Evolutionary conservation across 1,140 invertebrate species (phyloP).

Genomic region (Drosophila azteca): DNA sequence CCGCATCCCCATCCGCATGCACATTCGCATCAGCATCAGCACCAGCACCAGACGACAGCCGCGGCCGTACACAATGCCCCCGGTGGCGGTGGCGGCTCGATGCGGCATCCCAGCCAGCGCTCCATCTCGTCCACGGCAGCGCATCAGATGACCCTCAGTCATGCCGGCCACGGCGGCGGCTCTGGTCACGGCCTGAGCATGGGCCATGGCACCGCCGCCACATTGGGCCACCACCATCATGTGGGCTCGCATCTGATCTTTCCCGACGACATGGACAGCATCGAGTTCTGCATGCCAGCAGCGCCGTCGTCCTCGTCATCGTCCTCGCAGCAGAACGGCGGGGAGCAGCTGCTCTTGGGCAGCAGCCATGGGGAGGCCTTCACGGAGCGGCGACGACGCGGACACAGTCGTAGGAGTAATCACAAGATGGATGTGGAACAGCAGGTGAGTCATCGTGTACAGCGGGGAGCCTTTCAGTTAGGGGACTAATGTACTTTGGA

Average conservation of each 20-base stretch:
- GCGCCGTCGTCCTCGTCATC: slow-evolving; percentile 60
- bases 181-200: slow-evolving; percentile 26
- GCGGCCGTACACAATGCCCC: slow-evolving; percentile 65
- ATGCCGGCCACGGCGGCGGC: slow-evolving; percentile 30
- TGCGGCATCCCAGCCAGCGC: slow-evolving; percentile 33
- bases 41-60: slow-evolving; percentile 50
- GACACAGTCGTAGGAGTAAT: slow-evolving; percentile 77
- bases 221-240: slow-evolving; percentile 50
- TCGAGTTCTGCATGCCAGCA: slow-evolving; percentile 79
- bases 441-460: slow-evolving; percentile 50
- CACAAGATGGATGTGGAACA: slow-evolving; percentile 82
- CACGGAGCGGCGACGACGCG: slow-evolving; percentile 71
- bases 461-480: too few species aligned
- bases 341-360: slow-evolving; percentile 66
- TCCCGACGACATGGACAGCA: slow-evolving; percentile 80
- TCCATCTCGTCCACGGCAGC: too few species aligned
- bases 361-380: slow-evolving; percentile 70
- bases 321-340: slow-evolving; percentile 57
- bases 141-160: slow-evolving; percentile 44
- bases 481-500: too few species aligned
- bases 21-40: slow-evolving; percentile 39
- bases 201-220: slow-evolving; percentile 51
- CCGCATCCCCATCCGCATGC: slow-evolving; percentile 43
- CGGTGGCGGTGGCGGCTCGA: slow-evolving; percentile 7
- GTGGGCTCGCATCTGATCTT: slow-evolving; percentile 69